These are phyloP conservation scores for Caprella mutica DNA, from an alignment of 2,888 invertebrate genomes.

Conservation along the genomic window DNA sequence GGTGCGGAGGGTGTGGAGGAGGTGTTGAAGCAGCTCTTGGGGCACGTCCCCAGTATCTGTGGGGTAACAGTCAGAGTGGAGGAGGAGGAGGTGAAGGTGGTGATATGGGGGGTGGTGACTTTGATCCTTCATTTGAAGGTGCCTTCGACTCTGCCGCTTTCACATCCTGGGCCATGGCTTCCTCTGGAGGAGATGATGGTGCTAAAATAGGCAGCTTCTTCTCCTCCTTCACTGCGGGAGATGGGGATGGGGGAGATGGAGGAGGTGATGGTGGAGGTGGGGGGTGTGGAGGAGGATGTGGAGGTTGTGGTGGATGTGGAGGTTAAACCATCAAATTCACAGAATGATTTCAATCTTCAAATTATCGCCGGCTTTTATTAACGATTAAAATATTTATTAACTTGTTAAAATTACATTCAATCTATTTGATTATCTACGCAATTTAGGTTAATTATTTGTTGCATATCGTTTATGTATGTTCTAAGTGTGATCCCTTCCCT, in stretches of 20 bases:
- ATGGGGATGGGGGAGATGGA: constrained; percentile 11
- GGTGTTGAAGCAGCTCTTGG: constrained; percentile 4
- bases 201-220: constrained; percentile 3
- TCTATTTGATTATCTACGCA: too few species aligned
- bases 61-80: constrained; percentile 5
- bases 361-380: too few species aligned
- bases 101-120: constrained; percentile 11
- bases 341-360: too few species aligned
- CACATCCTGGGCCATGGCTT: background rate
- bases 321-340: too few species aligned
- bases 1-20: constrained; percentile 13
- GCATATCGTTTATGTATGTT: too few species aligned
- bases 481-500: too few species aligned
- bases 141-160: background rate
- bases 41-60: background rate
- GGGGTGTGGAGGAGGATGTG: constrained; percentile 17
- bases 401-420: too few species aligned
- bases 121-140: background rate
- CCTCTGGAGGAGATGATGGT: constrained; percentile 6
- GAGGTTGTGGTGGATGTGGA: background rate
- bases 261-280: constrained; percentile 15
- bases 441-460: too few species aligned
- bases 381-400: too few species aligned
- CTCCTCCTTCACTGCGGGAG: constrained; percentile 7
- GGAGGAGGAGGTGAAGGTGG: background rate